Evolutionary conservation across 2,797 vertebrate genomes (phyloP).

Genomic region (Microchirus variegatus): DNA sequence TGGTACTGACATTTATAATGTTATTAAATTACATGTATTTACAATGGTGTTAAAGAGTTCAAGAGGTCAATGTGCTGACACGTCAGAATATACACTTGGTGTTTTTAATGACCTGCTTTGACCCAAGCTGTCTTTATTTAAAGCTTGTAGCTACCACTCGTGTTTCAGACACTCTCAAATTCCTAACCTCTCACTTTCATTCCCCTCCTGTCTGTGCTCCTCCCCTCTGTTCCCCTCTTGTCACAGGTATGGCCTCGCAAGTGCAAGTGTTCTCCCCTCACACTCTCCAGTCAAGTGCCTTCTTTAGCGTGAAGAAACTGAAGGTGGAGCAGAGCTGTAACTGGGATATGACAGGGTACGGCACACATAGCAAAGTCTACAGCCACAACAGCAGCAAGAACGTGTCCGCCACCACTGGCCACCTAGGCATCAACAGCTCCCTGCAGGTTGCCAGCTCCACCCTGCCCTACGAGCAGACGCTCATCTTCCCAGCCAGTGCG

Average conservation of each 20-base stretch:
- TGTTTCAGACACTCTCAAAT: conserved; percentile 78
- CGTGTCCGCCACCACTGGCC: conserved; percentile 86
- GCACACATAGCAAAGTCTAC: conserved; percentile 95
- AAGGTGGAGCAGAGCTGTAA: conserved; percentile 97
- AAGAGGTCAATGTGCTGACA: conserved; percentile 30
- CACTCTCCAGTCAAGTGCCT: conserved; percentile 99
- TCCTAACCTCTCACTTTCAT: conserved; percentile 76
- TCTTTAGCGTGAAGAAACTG: conserved; percentile 99
- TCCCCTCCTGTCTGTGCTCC: conserved; percentile 50
- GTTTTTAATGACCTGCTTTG: conserved; percentile 67
- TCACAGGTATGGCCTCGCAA: conserved; percentile 99
- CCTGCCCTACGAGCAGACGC: conserved; percentile 96
- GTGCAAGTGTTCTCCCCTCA: conserved; percentile 98
- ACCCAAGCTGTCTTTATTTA: conserved; percentile 80
- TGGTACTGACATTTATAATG: conserved; percentile 9
- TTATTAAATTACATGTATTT: conserved; percentile 18
- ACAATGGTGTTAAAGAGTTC: conserved; percentile 25
- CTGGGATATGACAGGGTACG: conserved; percentile 99
- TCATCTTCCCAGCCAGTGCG: conserved; percentile 93
- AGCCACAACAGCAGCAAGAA: conserved; percentile 91
- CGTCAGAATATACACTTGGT: conserved; percentile 37
- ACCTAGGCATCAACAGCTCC: conserved; percentile 86
- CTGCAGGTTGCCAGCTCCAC: conserved; percentile 87
- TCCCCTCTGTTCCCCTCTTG: conserved; percentile 44
- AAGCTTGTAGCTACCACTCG: conserved; percentile 69